Evolutionary conservation across 2,888 invertebrate genomes (phyloP).

Genomic region (Gerris lacustris): DNA sequence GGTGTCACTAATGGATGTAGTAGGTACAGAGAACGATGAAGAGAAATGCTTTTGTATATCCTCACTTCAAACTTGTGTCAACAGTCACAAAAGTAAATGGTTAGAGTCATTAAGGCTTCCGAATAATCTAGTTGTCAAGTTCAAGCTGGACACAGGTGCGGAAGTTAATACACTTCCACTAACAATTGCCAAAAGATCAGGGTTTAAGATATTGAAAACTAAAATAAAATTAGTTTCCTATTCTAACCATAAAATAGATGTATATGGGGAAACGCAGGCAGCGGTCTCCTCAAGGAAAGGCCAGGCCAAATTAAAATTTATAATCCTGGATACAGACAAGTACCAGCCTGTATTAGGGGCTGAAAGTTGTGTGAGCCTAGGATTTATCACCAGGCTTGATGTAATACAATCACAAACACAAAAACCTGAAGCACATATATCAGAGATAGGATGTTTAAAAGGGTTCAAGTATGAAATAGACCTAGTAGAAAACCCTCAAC

Average conservation of each 20-base stretch:
- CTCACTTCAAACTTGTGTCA: not conserved
- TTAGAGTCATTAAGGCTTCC: not conserved
- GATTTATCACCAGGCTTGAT: not conserved
- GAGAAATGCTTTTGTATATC: not conserved
- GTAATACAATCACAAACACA: too few relatives aligned
- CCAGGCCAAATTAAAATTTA: not conserved
- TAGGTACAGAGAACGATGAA: not conserved
- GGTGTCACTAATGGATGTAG: not conserved
- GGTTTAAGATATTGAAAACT: not conserved
- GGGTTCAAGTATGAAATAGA: constrained; percentile 16
- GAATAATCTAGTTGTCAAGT: not conserved
- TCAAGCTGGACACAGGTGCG: not conserved
- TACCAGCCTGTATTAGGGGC: not conserved
- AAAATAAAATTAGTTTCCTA: not conserved
- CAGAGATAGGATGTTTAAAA: constrained; percentile 15
- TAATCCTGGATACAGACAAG: not conserved
- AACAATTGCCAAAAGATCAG: not conserved
- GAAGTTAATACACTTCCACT: not conserved
- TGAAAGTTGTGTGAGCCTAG: not conserved
- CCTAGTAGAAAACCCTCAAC: constrained; percentile 14
- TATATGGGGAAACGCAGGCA: not conserved
- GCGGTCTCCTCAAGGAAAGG: not conserved
- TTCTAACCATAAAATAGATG: not conserved
- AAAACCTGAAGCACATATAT: too few relatives aligned
- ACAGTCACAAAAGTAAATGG: not conserved